Base-by-base conservation (phyloP, 2,113 vertebrate species). In the Pyxicephalus adspersus region DNA sequence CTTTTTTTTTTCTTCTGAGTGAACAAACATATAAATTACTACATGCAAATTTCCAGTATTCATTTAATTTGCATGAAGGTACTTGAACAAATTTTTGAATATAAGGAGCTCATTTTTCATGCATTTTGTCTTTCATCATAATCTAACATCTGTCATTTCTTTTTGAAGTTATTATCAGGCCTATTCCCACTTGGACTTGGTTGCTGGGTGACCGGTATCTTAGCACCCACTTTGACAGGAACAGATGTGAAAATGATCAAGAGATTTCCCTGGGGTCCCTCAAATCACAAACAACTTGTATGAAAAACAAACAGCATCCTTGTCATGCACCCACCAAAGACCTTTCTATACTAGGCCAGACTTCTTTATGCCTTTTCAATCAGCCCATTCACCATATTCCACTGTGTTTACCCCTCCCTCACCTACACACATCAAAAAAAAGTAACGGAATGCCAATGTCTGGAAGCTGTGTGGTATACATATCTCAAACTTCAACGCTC, bases 141-240 rank as follows among this genome's bases (percentile, higher is more conserved):
- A 98, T 98, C 97, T 98, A 96, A 95, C 96, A 98, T 99, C 96
- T 98, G 97, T 97, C 96, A 96, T 96, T 98, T 95, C 95, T 98
- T 95, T 98, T 98, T 98, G 95, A 98, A 98, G 96, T 98, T 98
- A 99, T 99, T 98, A 98, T 98, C 96, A 93, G 95, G 94, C 93
- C 89, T 92, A 95, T 96, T 99, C 98, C 96, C 97, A 96, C 95
- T 96, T 97, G 97, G 96, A 97, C 96, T 95, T 92, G 96, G 98
- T 99, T 98, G 98, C 98, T 93, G 96, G 96, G 97, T 98, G 97
- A 98, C 96, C 95, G 95, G 96, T 98, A 98, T 98, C 97, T 97
- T 98, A 97, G 98, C 97, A 97, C 96, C 96, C 98, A 98, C 94
- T 98, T 95, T 96, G 95, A 98, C 96, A 96, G 95, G 95, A 97